These are phyloP conservation scores for Urosaurus nigricauda DNA, from an alignment of 2,797 vertebrate species.

Conservation along the genomic window DNA sequence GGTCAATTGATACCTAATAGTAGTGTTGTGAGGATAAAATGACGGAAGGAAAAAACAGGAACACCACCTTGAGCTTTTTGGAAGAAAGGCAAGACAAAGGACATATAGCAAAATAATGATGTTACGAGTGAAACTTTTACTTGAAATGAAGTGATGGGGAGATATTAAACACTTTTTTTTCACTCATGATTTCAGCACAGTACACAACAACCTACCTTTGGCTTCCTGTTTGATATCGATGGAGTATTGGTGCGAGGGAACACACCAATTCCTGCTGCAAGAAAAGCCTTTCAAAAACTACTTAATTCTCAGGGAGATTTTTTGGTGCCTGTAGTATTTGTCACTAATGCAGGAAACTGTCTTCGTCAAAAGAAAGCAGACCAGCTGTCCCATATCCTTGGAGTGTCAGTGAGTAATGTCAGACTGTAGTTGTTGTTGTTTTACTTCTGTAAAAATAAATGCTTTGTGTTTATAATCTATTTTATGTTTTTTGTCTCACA, in stretches of 20 bases:
- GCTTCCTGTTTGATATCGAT: slow-evolving; percentile 90
- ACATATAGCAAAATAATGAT: background rate
- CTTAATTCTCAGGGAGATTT: slow-evolving; percentile 84
- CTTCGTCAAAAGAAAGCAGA: slow-evolving; percentile 87
- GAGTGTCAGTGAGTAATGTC: slow-evolving; percentile 84
- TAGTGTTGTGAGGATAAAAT: background rate
- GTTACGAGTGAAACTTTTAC: background rate
- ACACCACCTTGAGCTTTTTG: background rate
- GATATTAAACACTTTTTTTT: background rate
- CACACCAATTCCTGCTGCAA: slow-evolving; percentile 86
- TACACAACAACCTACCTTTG: slow-evolving; percentile 83
- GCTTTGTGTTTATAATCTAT: background rate
- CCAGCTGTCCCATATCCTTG: slow-evolving; percentile 87
- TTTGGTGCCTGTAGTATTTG: slow-evolving; percentile 88
- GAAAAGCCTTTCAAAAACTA: slow-evolving; percentile 86
- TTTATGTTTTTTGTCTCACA: background rate
- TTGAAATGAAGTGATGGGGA: accelerated
- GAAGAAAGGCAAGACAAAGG: background rate
- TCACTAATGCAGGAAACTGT: slow-evolving; percentile 92
- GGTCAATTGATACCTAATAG: background rate
- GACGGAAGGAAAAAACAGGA: background rate
- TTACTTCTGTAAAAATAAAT: background rate
- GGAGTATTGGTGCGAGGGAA: slow-evolving; percentile 89
- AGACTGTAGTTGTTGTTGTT: background rate
- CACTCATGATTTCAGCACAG: slow-evolving; percentile 59